A percentile compares a stretch with the other conserved stretches of the same genome.
These are phyloP conservation scores for Myotis vivesi DNA, from an alignment of 2,797 vertebrate genomes.

Conservation along the genomic window DNA sequence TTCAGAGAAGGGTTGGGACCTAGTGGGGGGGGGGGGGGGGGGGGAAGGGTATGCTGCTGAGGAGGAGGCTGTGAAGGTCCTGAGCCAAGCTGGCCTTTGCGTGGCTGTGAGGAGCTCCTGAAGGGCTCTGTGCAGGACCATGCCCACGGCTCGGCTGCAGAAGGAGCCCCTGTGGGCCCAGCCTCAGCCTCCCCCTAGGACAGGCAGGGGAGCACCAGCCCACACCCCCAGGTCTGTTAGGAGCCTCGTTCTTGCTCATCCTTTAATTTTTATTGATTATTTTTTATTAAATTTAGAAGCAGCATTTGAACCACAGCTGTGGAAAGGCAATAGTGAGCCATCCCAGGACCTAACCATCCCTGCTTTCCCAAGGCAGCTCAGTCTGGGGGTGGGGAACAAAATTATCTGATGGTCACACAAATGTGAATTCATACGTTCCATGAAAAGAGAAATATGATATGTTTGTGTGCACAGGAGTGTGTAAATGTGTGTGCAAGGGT, in stretches of 20 bases:
- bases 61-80: background rate
- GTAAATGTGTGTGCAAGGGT: no score
- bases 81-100: accelerated
- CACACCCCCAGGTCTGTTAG: background rate
- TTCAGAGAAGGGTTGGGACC: no score
- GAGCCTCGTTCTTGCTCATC: background rate
- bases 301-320: background rate
- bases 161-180: accelerated
- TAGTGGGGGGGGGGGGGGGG: no score
- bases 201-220: background rate
- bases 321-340: accelerated
- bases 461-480: background rate
- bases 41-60: accelerated
- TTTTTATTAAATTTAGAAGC: background rate
- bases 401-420: background rate
- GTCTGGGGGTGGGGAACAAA: accelerated
- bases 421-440: accelerated
- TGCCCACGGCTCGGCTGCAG: accelerated
- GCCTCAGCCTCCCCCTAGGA: background rate
- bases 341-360: accelerated
- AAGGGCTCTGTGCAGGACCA: accelerated
- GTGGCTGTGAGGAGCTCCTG: background rate
- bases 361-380: background rate
- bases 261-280: background rate
- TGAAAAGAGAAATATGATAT: background rate